Evolutionary conservation across 1,140 invertebrate genomes (phyloP), one percentile per base, ranked within the genome.

Genomic region (Paralvinella palmiformis): DNA sequence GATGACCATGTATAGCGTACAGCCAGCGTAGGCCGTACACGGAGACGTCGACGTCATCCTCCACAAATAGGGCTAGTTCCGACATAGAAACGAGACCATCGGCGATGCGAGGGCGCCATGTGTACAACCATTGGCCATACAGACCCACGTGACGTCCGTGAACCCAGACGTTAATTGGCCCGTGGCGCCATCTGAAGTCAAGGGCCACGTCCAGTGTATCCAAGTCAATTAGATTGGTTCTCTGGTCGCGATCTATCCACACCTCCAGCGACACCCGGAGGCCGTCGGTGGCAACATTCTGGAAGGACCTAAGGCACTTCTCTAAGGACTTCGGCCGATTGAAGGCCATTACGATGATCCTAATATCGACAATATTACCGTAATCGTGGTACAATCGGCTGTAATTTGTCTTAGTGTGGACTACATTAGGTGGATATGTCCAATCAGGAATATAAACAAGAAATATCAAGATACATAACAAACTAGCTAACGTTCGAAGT

Each of bases 11-110:
- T 45, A 41, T 69, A 22, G 66, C 67, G 62, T 71, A 70, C 24
- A 77, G 48, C 66, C 70, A 77, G 4, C 62, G 52, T 44, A 72
- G 74, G 41, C 72, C 72, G 53, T 69, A 69, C 37, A 62, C 66
- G 3, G 73, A 75, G 6, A 75, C 69, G 4, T 68, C 69, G 6
- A 75, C 24, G 58, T 75, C 75, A 63, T 77, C 75, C 62, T 77
- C 75, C 13, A 77, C 29, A 17, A 77, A 68, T 2, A 77, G 55
- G 24, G 67, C 75, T 13, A 77, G 71, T 68, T 77, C 75, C n/a
- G n/a, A n/a, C n/a, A n/a, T n/a, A n/a, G n/a, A n/a, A n/a, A n/a
- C n/a, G n/a, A n/a, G n/a, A 17, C 68, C 64, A 1, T 50, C 60
- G 24, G 69, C 60, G 10, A 61, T 35, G 10, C 31, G 35, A 1